Evolutionary conservation across 2,888 invertebrate species (phyloP).

Genomic region (Agriopis leucophaearia): DNA sequence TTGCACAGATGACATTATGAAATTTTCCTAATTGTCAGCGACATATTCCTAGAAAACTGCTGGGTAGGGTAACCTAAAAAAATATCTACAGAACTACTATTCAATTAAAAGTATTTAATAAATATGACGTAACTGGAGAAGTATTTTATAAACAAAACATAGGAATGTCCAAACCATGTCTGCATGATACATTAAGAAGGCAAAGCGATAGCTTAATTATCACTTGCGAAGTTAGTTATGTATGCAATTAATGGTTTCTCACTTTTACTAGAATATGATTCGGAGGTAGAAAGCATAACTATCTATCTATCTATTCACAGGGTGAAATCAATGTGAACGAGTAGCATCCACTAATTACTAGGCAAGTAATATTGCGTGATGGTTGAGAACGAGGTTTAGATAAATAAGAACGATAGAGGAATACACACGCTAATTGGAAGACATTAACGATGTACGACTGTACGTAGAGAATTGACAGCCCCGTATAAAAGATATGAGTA

Average conservation of each 20-base stretch:
- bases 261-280: slow-evolving; percentile 45
- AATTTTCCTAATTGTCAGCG: too few relatives aligned
- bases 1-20: too few relatives aligned
- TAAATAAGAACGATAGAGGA: slow-evolving; percentile 28
- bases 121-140: neutral
- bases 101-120: neutral
- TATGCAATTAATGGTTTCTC: slow-evolving; percentile 32
- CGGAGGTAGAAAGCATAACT: slow-evolving; percentile 69
- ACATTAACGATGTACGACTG: slow-evolving; percentile 12
- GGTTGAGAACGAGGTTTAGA: slow-evolving; percentile 33
- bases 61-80: too few relatives aligned
- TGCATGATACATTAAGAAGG: slow-evolving; percentile 29
- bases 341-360: slow-evolving; percentile 54
- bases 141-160: slow-evolving; percentile 23
- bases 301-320: slow-evolving; percentile 58
- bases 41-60: too few relatives aligned
- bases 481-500: slow-evolving; percentile 18
- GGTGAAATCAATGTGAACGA: slow-evolving; percentile 69
- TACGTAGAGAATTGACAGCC: slow-evolving; percentile 10
- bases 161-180: slow-evolving; percentile 11
- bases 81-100: too few relatives aligned
- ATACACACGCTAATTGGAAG: slow-evolving; percentile 23
- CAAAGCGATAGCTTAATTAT: slow-evolving; percentile 34
- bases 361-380: slow-evolving; percentile 62
- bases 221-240: slow-evolving; percentile 24